Conservation (phyloP, 2,888 invertebrate genomes). For the Norana najaformis region DNA sequence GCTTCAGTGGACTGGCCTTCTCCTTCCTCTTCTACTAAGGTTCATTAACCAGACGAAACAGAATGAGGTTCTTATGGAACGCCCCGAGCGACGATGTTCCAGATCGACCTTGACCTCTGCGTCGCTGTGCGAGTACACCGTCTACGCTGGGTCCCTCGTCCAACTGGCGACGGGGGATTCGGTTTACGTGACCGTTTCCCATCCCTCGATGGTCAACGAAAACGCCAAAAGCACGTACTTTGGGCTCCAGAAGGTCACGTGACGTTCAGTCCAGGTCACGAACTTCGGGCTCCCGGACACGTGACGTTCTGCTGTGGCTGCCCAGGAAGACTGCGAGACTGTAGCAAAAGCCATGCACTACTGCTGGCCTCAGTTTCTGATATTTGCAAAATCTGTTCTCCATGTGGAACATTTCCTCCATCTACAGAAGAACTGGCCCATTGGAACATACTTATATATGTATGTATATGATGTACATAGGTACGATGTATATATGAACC, state of each 20-base stretch:
- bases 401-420: too few species aligned
- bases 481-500: too few species aligned
- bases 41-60: neutral
- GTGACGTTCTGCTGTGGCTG: neutral
- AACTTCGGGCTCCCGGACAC: too few species aligned
- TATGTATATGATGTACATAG: too few species aligned
- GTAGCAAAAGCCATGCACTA: neutral
- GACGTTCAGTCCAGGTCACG: neutral
- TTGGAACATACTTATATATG: too few species aligned
- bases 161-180: neutral
- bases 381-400: too few species aligned
- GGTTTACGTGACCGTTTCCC: neutral
- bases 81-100: neutral
- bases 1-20: too few species aligned
- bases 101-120: neutral
- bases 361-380: neutral
- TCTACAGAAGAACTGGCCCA: too few species aligned
- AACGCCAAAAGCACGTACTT: neutral
- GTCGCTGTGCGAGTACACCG: neutral
- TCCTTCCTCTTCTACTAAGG: too few species aligned
- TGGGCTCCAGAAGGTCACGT: neutral
- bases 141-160: constrained; percentile 6
- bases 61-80: neutral
- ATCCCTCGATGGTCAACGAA: neutral
- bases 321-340: neutral